phyloP scores from a whole-genome alignment of 2,888 invertebrate species.

The Adineta ricciae region DNA sequence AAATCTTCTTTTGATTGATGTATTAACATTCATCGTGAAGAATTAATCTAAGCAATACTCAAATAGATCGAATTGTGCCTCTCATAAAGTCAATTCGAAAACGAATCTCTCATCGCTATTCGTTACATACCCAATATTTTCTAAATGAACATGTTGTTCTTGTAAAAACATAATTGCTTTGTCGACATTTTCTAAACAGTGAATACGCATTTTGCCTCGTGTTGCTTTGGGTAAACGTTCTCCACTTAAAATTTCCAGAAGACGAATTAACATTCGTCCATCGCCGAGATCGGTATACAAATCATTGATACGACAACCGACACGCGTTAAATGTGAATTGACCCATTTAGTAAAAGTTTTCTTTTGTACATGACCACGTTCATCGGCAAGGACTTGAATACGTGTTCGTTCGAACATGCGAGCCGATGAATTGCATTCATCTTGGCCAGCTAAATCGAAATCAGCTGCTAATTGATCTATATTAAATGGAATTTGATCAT shows the following conservation, averaged over 20 bases:
- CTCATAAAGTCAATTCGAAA: too few relatives aligned
- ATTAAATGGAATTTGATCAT: neutral
- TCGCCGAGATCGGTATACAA: conserved; percentile 89
- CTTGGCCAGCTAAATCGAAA: neutral
- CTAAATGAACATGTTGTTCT: conserved; percentile 73
- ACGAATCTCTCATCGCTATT: too few relatives aligned
- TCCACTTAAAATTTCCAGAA: conserved; percentile 96
- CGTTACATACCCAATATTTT: conserved; percentile 62
- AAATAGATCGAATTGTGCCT: neutral
- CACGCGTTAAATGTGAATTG: conserved; percentile 53
- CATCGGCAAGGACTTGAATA: conserved; percentile 89
- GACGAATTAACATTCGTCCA: conserved; percentile 77
- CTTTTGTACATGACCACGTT: conserved; percentile 93
- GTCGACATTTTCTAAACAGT: conserved; percentile 97
- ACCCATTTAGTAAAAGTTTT: conserved; percentile 91
- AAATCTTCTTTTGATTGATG: neutral
- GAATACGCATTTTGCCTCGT: conserved; percentile 86
- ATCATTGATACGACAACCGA: conserved; percentile 92
- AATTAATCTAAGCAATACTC: neutral
- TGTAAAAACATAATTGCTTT: conserved; percentile 87
- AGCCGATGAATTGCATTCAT: conserved; percentile 17
- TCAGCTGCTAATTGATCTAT: neutral
- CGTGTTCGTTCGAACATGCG: conserved; percentile 76
- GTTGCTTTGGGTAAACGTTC: conserved; percentile 93
- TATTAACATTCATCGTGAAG: neutral